Evolutionary conservation across 2,888 invertebrate genomes (phyloP), one percentile per base, ranked within the genome.

Genomic region (Coelogynopora nodosa): DNA sequence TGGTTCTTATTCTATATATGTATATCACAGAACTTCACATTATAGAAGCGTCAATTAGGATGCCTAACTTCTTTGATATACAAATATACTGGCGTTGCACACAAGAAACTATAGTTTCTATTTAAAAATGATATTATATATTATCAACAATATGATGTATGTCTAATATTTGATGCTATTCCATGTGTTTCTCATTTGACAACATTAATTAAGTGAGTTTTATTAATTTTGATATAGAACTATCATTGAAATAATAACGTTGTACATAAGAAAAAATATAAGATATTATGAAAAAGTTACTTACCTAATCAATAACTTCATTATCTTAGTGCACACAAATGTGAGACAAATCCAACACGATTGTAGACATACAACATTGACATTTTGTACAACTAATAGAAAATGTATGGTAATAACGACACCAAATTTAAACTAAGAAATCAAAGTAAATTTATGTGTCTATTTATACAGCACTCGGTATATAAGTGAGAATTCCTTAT

Each of bases 41-140:
- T 49, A 49, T 49, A 49, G 49, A 49, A 49, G 5, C 18, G 49
- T 49, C 49, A 49, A 49, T 10, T 49, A 49, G 49, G 18, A 49
- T 74, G 23, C 74, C 74, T 13, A 26, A 74, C 74, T 74, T 74
- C 23, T 74, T 74, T 23, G 74, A 74, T 74, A 74, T 74, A 23
- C 74, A 74, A 13, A 74, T 5, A 74, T 74, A 74, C 74, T n/a
- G 5, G 74, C 74, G 74, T 74, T 74, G 74, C 23, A 74, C 74
- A 74, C 74, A 74, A 74, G 74, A 74, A 74, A 74, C 2, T 74
- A 74, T 74, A 74, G 74, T 74, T 74, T 74, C 23, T 26, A 74
- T 74, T 74, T 5, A 74, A 74, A 74, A 13, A 74, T 74, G 18
- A 74, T 74, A 74, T 74, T 74, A 74, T 23, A 74, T 74, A 74